phyloP scores from a whole-genome alignment of 2,888 invertebrate genomes.

The Exocentrus adspersus region DNA sequence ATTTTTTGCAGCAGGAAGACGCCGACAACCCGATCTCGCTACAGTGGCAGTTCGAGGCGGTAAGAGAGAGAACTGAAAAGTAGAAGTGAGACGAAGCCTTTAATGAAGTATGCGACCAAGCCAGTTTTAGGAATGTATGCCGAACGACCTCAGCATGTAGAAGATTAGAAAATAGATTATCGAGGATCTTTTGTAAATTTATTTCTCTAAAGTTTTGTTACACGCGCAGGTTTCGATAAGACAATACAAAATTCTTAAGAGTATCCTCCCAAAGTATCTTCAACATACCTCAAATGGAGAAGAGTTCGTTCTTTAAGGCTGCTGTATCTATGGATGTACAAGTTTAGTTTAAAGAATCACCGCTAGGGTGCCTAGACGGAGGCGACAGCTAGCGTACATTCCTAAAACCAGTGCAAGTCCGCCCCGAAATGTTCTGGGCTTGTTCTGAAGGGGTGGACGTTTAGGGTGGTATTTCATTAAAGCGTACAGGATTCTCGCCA shows the following conservation, averaged over 20 bases:
- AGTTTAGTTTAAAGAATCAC: too few species aligned
- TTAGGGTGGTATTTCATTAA: neutral
- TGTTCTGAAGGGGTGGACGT: slow-evolving; percentile 12
- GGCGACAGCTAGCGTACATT: slow-evolving; percentile 15
- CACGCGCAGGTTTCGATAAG: too few species aligned
- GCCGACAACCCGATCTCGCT: slow-evolving; percentile 42
- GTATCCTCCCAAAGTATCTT: too few species aligned
- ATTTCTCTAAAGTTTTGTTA: neutral
- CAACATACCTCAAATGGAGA: too few species aligned
- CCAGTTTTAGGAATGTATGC: slow-evolving; percentile 33
- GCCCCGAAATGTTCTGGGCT: slow-evolving; percentile 11
- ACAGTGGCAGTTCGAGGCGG: slow-evolving; percentile 45
- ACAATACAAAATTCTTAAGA: too few species aligned
- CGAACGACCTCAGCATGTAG: slow-evolving; percentile 9
- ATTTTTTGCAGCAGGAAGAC: slow-evolving; percentile 43
- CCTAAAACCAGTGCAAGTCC: slow-evolving; percentile 27
- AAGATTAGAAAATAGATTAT: slow-evolving; percentile 24
- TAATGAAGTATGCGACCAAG: slow-evolving; percentile 33
- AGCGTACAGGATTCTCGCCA: slow-evolving; percentile 33
- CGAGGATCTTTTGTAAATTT: slow-evolving; percentile 30
- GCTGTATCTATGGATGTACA: too few species aligned
- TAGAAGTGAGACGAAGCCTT: slow-evolving; percentile 33
- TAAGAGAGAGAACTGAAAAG: slow-evolving; percentile 40
- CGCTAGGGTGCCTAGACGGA: neutral
- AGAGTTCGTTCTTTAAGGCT: too few species aligned